A percentile compares a stretch with the other conserved stretches of the same genome.
These are phyloP conservation scores for Drepanosiphum platanoidis DNA, from an alignment of 2,888 invertebrate species.

Conservation along the genomic window DNA sequence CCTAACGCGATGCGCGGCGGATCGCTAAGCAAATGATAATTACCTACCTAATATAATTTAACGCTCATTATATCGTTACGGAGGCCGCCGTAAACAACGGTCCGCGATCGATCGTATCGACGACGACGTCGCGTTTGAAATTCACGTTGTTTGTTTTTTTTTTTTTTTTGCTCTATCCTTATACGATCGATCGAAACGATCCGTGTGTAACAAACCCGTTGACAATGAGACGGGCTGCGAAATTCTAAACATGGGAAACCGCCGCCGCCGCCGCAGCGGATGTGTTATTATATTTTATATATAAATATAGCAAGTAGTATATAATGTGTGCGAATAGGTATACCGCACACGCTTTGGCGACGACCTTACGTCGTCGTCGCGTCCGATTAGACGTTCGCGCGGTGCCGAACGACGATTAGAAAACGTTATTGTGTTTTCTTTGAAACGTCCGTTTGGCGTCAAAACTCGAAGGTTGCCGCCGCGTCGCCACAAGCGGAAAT, in stretches of 20 bases:
- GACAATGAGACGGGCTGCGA: constrained; percentile 50
- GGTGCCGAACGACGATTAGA: neutral
- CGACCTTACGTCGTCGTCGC: constrained; percentile 33
- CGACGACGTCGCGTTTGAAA: constrained; percentile 8
- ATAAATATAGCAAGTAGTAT: too few relatives aligned
- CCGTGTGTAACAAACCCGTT: constrained; percentile 45
- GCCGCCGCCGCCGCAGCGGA: too few relatives aligned
- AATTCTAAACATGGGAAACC: constrained; percentile 52
- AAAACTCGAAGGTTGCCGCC: constrained; percentile 42
- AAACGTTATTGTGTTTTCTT: neutral
- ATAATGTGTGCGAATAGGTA: too few relatives aligned
- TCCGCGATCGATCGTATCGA: neutral
- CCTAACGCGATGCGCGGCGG: too few relatives aligned
- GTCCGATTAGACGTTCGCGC: neutral
- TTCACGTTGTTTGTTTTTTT: constrained; percentile 1
- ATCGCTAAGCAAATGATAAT: neutral
- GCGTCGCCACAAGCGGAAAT: neutral
- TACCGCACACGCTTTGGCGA: constrained; percentile 1
- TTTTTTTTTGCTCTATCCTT: constrained; percentile 14
- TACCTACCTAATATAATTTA: neutral
- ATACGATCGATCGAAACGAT: constrained; percentile 17
- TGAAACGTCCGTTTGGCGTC: constrained; percentile 37
- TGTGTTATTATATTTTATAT: too few relatives aligned
- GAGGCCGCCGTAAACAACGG: neutral
- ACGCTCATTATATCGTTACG: neutral